Conservation (phyloP, 2,113 vertebrate genomes). For the Peromyscus leucopus region DNA sequence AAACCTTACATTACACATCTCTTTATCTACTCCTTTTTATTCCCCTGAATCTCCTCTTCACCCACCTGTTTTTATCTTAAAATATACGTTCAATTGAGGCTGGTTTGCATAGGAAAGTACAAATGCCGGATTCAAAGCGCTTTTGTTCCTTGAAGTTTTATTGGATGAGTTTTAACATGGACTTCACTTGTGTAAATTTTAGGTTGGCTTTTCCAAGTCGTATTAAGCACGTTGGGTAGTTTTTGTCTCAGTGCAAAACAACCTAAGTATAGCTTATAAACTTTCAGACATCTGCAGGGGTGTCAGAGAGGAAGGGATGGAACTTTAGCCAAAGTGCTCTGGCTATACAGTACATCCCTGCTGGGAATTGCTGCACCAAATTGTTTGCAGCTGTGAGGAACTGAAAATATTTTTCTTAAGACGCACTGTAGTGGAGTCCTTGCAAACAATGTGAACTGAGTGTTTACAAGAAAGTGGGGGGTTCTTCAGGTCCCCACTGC, state of each 20-base stretch:
- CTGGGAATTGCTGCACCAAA: slow-evolving; percentile 71
- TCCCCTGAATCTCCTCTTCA: background rate
- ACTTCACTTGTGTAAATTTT: slow-evolving; percentile 23
- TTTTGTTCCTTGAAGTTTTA: slow-evolving; percentile 26
- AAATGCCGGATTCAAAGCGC: background rate
- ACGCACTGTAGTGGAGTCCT: slow-evolving; percentile 45
- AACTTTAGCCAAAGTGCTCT: slow-evolving; percentile 63
- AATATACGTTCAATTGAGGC: background rate
- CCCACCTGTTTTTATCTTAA: slow-evolving; percentile 28
- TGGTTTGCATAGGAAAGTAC: background rate
- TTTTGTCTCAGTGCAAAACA: slow-evolving; percentile 54
- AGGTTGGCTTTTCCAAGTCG: slow-evolving; percentile 8
- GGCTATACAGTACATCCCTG: slow-evolving; percentile 51
- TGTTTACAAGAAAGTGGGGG: slow-evolving; percentile 29
- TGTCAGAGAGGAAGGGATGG: slow-evolving; percentile 38
- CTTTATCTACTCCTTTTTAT: background rate
- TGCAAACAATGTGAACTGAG: slow-evolving; percentile 53
- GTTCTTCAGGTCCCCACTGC: background rate
- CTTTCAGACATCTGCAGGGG: slow-evolving; percentile 65
- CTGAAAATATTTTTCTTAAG: slow-evolving; percentile 69
- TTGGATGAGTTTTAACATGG: slow-evolving; percentile 45
- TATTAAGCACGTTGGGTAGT: slow-evolving; percentile 5
- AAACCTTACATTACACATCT: background rate
- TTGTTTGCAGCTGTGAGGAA: slow-evolving; percentile 77
- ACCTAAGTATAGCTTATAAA: slow-evolving; percentile 28